phyloP scores from a whole-genome alignment of 2,888 invertebrate genomes.

The Xylota sylvarum region DNA sequence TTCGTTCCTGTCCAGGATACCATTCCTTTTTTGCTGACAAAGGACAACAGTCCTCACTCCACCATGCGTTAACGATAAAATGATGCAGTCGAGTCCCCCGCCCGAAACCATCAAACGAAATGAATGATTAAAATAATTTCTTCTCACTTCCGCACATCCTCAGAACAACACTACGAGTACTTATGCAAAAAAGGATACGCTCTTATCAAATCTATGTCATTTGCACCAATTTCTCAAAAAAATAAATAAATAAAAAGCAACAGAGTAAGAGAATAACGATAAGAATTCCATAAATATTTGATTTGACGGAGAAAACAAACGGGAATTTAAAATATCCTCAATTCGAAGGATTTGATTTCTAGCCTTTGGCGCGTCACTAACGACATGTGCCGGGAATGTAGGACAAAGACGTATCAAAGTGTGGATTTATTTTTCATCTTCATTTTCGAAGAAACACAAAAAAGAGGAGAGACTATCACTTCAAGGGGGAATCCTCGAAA shows the following conservation, averaged over 20 bases:
- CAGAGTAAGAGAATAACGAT: conserved; percentile 2
- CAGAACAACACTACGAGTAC: too few species aligned
- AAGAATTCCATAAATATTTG: conserved; percentile 42
- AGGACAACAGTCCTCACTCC: background rate
- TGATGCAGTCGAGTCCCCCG: conserved; percentile 13
- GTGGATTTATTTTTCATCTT: conserved; percentile 47
- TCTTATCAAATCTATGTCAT: conserved; percentile 30
- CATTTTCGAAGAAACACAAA: conserved; percentile 11
- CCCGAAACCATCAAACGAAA: conserved; percentile 4
- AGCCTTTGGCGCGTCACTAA: conserved; percentile 15
- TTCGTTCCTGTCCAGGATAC: conserved; percentile 27
- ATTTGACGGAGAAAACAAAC: conserved; percentile 8
- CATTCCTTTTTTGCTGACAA: conserved; percentile 21
- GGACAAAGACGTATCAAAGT: conserved; percentile 40
- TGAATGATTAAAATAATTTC: conserved; percentile 54
- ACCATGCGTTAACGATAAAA: background rate
- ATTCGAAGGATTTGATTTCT: conserved; percentile 54
- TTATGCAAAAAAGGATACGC: conserved; percentile 17
- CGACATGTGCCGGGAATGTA: conserved; percentile 44
- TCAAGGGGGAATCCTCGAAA: conserved; percentile 1
- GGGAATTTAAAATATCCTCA: conserved; percentile 22
- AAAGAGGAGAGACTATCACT: background rate
- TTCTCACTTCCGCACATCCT: background rate
- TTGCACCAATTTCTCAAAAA: conserved; percentile 21
- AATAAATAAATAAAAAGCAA: too few species aligned